Evolutionary conservation across 2,113 vertebrate species (phyloP).

Genomic region (Silurus asotus): DNA sequence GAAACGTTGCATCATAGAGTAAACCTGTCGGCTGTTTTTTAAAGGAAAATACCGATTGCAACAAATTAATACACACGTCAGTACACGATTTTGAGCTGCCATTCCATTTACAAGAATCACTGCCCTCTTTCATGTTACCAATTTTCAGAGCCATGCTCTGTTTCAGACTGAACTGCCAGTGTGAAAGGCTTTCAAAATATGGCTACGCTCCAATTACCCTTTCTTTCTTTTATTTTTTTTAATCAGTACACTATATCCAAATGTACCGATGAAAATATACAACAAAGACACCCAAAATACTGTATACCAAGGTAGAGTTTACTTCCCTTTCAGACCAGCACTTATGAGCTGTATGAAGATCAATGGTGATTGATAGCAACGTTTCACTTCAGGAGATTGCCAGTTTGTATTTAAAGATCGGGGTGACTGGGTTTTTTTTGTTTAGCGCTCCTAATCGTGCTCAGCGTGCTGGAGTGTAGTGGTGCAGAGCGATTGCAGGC

Average conservation of each 20-base stretch:
- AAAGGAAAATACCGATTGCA: too few species aligned
- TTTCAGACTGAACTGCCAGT: too few species aligned
- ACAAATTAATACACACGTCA: too few species aligned
- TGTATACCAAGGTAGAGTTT: background rate
- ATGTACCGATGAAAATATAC: background rate
- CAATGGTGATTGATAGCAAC: conserved; percentile 14
- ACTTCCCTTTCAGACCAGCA: background rate
- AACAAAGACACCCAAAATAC: background rate
- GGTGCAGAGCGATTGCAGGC: conserved; percentile 23
- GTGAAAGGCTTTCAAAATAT: background rate
- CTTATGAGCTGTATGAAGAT: conserved; percentile 14
- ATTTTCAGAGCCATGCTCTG: too few species aligned
- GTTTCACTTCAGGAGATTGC: conserved; percentile 33
- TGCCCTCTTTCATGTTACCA: too few species aligned
- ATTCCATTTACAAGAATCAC: too few species aligned
- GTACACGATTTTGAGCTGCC: too few species aligned
- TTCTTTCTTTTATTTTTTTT: background rate
- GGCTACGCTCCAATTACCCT: background rate
- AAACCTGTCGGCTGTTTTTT: too few species aligned
- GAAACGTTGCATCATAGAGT: too few species aligned
- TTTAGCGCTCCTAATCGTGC: background rate
- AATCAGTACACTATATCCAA: background rate
- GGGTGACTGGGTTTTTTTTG: conserved; percentile 33
- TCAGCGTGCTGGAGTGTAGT: conserved; percentile 22
- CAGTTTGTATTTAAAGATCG: background rate